Percentiles rank a stretch among this genome's conserved stretches.
Conservation (phyloP, 2,113 vertebrate genomes). For the Saccopteryx leptura region DNA sequence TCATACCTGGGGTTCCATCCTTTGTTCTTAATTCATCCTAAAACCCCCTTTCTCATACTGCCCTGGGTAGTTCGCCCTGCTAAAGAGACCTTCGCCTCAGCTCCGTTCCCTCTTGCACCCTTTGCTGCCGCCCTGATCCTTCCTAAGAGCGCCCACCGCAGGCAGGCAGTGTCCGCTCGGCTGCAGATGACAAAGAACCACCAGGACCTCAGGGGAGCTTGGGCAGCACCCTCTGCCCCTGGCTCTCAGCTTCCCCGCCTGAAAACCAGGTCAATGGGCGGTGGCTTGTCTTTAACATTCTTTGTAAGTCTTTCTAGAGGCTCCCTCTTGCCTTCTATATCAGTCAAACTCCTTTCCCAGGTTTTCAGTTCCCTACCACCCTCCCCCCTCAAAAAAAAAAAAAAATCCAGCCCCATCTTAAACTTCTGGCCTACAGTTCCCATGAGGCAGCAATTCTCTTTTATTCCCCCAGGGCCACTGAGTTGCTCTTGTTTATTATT, state of each 20-base stretch:
- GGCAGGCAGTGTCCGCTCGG: not conserved
- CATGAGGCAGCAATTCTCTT: not conserved
- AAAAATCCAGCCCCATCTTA: not conserved
- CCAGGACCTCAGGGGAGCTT: not conserved
- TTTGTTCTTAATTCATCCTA: constrained; percentile 74
- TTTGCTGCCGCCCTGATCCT: not conserved
- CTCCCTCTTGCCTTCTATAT: not conserved
- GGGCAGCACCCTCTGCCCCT: not conserved
- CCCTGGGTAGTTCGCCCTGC: constrained; percentile 44
- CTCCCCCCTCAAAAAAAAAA: not conserved
- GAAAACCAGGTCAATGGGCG: not conserved
- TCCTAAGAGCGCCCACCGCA: not conserved
- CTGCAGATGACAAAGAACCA: not conserved
- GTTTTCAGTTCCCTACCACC: not conserved
- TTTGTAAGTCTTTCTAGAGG: not conserved
- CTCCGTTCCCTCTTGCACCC: constrained; percentile 7
- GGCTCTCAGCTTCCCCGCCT: not conserved
- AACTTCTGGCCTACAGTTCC: not conserved
- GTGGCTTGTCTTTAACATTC: not conserved
- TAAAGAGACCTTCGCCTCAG: not conserved
- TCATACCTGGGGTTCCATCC: not conserved
- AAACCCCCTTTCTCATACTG: constrained; percentile 52
- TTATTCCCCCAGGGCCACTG: not conserved
- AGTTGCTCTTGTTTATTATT: not conserved
- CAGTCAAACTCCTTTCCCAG: not conserved